These are phyloP conservation scores for Sternotherus odoratus DNA, from an alignment of 2,797 vertebrate genomes.

Conservation along the genomic window DNA sequence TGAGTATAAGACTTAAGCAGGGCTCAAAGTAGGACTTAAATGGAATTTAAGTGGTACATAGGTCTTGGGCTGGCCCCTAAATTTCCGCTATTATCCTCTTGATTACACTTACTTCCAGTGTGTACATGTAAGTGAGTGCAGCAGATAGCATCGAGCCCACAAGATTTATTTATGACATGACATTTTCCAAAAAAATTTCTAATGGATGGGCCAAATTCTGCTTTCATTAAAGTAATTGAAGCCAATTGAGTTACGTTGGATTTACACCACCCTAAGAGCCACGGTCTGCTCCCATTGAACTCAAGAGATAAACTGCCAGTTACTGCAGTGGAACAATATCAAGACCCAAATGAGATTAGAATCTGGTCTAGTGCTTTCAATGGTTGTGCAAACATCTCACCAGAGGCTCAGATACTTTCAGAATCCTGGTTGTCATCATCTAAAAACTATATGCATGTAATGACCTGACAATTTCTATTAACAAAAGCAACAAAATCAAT, in stretches of 20 bases:
- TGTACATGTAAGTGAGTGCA: background rate
- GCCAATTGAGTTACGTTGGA: background rate
- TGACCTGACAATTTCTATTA: background rate
- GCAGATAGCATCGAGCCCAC: background rate
- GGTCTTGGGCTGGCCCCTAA: background rate
- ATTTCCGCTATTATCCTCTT: background rate
- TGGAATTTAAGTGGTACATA: background rate
- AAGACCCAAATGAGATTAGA: rapidly evolving
- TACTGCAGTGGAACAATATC: background rate
- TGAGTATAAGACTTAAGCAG: background rate
- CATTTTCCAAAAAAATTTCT: background rate
- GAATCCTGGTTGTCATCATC: background rate
- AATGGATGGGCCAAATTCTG: background rate
- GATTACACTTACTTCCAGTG: background rate
- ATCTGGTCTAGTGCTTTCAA: rapidly evolving
- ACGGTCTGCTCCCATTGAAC: background rate
- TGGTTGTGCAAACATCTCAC: background rate
- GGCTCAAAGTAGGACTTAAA: background rate
- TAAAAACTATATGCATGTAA: background rate
- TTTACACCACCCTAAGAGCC: background rate
- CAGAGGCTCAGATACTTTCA: background rate
- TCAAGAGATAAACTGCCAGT: background rate
- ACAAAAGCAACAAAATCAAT: background rate
- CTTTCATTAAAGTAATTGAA: background rate
- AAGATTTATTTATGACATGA: background rate